A percentile compares a stretch with the other conserved stretches of the same genome.
These are phyloP conservation scores for Zygogramma bicolorata DNA, from an alignment of 2,888 invertebrate genomes.

Conservation along the genomic window DNA sequence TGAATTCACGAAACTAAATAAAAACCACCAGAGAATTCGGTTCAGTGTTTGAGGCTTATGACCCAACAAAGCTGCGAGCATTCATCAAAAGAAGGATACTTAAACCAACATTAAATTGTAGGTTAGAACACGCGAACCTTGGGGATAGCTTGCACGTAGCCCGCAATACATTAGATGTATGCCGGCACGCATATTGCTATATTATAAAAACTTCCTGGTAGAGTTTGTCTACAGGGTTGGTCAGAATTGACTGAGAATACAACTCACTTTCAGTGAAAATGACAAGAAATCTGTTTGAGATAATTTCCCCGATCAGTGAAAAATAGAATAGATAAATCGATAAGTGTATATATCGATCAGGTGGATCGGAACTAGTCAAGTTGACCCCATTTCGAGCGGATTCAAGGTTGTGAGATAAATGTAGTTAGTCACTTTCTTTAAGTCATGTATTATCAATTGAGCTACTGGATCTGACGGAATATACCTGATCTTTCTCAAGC, in stretches of 20 bases:
- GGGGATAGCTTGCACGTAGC: slow-evolving; percentile 32
- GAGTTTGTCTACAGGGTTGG: not conserved
- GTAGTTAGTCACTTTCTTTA: too few species aligned
- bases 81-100: slow-evolving; percentile 4
- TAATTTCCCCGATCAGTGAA: too few species aligned
- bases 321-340: too few species aligned
- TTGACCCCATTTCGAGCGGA: too few species aligned
- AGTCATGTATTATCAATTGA: too few species aligned
- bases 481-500: too few species aligned
- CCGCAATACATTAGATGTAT: slow-evolving; percentile 33
- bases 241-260: not conserved
- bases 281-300: too few species aligned
- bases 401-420: too few species aligned
- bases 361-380: too few species aligned
- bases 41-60: not conserved
- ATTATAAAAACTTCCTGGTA: slow-evolving; percentile 30
- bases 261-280: too few species aligned
- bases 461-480: too few species aligned
- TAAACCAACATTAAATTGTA: slow-evolving; percentile 9
- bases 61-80: not conserved
- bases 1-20: not conserved
- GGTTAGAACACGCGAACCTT: slow-evolving; percentile 33
- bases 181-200: slow-evolving; percentile 29
- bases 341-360: too few species aligned
- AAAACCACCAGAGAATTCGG: not conserved